A percentile compares a stretch with the other conserved stretches of the same genome.
These are phyloP conservation scores for Amblyopsis rosae DNA, from an alignment of 2,113 vertebrate genomes.

Conservation along the genomic window DNA sequence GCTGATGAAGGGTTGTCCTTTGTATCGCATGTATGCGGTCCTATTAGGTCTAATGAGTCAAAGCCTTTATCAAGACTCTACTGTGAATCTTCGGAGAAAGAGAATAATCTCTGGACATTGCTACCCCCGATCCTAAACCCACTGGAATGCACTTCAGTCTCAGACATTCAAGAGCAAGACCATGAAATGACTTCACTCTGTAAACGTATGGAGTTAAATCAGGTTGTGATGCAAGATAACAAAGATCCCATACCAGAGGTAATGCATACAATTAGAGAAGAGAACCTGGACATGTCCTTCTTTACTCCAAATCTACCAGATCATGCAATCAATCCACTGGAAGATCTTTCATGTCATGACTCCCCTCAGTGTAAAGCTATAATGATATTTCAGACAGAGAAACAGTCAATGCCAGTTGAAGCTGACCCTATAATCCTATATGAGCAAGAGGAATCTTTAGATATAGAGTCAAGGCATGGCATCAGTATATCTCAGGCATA, in stretches of 20 bases:
- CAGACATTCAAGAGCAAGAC: not conserved
- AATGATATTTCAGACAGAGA: not conserved
- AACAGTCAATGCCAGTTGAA: too few species aligned
- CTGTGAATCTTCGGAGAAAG: conserved; percentile 11
- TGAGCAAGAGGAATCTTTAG: not conserved
- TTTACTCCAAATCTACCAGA: not conserved
- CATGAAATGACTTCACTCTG: not conserved
- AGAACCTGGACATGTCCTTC: not conserved
- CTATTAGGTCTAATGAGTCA: not conserved
- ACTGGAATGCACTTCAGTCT: conserved; percentile 1
- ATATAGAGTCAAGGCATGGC: not conserved
- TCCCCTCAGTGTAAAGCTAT: not conserved
- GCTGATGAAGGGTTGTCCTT: not conserved
- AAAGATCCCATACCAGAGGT: conserved; percentile 1
- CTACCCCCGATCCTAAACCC: conserved; percentile 4
- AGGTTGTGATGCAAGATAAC: not conserved
- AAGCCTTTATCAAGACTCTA: not conserved
- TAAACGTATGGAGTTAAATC: not conserved
- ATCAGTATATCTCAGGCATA: not conserved
- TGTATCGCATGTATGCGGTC: not conserved
- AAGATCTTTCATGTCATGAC: not conserved
- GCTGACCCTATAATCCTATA: too few species aligned
- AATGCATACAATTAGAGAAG: not conserved
- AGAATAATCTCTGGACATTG: not conserved
- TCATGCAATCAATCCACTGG: not conserved